These are phyloP conservation scores for Triplophysa yarkandensis DNA, from an alignment of 2,797 vertebrate genomes.

Conservation along the genomic window DNA sequence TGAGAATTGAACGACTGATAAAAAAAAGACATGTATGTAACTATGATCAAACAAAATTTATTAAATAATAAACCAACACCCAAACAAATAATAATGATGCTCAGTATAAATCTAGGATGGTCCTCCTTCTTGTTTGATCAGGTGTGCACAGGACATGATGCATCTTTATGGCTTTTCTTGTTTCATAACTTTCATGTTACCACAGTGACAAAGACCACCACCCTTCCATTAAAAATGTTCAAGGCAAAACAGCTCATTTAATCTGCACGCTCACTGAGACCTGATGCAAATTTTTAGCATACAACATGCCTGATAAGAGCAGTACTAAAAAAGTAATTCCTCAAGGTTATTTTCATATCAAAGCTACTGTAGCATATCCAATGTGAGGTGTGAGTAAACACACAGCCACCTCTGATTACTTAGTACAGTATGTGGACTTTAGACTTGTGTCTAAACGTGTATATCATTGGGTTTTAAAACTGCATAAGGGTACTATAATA, in stretches of 20 bases:
- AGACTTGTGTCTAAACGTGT: background rate
- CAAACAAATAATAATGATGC: background rate
- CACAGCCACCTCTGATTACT: conserved; percentile 4
- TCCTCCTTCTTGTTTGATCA: background rate
- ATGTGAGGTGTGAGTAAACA: conserved; percentile 3
- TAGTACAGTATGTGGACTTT: conserved; percentile 24
- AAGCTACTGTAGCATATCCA: background rate
- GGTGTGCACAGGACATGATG: background rate
- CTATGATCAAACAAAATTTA: background rate
- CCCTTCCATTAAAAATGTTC: background rate
- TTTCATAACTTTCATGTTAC: background rate
- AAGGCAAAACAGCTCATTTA: background rate
- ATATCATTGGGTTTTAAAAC: background rate
- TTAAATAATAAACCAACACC: background rate
- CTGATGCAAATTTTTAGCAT: background rate
- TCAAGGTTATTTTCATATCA: background rate
- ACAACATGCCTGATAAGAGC: background rate
- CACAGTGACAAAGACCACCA: background rate
- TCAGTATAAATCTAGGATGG: background rate
- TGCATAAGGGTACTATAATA: background rate
- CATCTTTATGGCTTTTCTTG: conserved; percentile 15
- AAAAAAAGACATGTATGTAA: background rate
- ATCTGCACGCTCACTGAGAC: background rate
- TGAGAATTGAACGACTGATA: background rate
- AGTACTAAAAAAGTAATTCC: background rate